Base-by-base conservation (phyloP, 2,888 invertebrate genomes). In the Lepidonotus clava region DNA sequence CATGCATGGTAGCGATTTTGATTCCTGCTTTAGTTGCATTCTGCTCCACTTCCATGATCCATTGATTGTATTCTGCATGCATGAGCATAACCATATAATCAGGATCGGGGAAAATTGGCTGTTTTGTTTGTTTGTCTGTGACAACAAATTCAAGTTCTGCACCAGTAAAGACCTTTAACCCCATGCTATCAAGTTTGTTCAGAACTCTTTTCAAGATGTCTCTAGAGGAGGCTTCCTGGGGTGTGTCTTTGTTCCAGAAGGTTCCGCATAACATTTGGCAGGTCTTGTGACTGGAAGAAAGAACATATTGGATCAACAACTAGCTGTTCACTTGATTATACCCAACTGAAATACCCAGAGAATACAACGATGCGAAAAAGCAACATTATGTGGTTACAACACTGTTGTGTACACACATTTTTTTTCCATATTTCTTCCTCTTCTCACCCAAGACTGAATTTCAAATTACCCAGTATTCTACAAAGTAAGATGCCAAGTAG, bases 41-140 rank as follows among this genome's bases (percentile, higher is more conserved):
- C 51, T 86, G 61, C 38, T 88, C 87, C 18, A 89, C 71, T 18
- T 87, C 85, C 40, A 38, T 34, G 14, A 76, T 40, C 6, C 32
- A 76, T 1, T 1, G 1, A 18, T 76, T 21, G n/a, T 24, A 76
- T 1, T 36, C 36, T 18, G 24, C 28, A 14, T 5, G 40, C 38
- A 28, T 40, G 38, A 76, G 76, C 1, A 24, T 24, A n/a, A 4
- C 21, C 38, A 36, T 40, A 28, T 76, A 76, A 4, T 76, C 36
- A 11, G 38, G 40, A 1, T 24, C 34, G 0, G 36, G 36, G 76
- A 76, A 76, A 18, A 38, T n/a, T 8, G 76, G 76, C 24, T 76
- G 2, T 0, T 76, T 76, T 34, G 76, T 76, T 34, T 1, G 14
- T 34, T 76, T 76, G 2, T 76, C 76, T 40, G 14, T 11, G 24